Evolutionary conservation across 1,140 invertebrate species (phyloP).

Genomic region (Arion vulgaris): DNA sequence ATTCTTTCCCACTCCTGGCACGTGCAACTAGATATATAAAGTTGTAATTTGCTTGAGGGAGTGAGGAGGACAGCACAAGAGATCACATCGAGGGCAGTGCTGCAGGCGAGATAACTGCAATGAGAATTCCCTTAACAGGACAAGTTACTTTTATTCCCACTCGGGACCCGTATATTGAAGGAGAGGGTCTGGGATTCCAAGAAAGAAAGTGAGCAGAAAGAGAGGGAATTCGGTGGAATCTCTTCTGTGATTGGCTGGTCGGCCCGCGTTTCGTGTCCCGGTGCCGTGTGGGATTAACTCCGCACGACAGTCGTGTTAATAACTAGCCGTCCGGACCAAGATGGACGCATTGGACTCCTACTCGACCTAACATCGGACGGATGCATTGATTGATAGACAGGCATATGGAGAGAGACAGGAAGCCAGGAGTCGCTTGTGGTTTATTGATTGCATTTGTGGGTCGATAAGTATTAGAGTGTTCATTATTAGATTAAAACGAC

Average conservation of each 20-base stretch:
- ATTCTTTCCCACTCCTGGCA: no score
- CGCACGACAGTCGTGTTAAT: conserved; percentile 20
- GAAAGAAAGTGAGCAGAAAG: background rate
- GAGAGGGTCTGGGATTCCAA: background rate
- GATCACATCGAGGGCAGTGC: no score
- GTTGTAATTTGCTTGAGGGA: no score
- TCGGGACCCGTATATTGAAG: background rate
- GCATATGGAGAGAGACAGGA: background rate
- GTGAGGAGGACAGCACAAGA: no score
- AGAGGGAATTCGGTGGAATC: background rate
- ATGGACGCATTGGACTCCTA: background rate
- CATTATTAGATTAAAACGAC: no score
- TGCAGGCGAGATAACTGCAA: no score
- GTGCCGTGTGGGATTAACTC: background rate
- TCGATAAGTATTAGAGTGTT: no score
- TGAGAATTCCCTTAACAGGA: no score
- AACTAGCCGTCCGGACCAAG: background rate
- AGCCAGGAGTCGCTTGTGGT: background rate
- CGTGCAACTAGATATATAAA: no score
- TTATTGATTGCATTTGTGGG: no score
- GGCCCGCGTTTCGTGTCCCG: conserved; percentile 28
- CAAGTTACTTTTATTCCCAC: background rate
- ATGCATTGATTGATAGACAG: background rate
- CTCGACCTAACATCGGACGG: background rate
- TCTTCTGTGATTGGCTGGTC: conserved; percentile 24